phyloP scores from a whole-genome alignment of 2,797 vertebrate species.

The Apogon talboti region DNA sequence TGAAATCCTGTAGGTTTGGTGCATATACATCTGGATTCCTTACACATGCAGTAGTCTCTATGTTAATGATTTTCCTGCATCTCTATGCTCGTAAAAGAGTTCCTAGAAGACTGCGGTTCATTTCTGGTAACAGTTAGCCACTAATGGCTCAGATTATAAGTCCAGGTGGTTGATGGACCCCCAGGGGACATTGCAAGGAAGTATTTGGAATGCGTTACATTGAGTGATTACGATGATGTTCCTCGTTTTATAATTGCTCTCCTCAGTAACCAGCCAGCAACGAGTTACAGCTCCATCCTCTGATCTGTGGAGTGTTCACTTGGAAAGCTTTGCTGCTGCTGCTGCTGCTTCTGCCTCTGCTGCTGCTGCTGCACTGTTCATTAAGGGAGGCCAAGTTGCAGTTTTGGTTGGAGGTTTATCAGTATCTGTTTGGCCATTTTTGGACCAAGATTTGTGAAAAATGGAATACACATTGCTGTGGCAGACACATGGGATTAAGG shows the following conservation, averaged over 20 bases:
- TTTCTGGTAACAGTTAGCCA: not conserved
- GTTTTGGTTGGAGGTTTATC: slow-evolving; percentile 39
- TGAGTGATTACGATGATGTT: slow-evolving; percentile 41
- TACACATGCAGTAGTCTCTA: not conserved
- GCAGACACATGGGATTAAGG: not conserved
- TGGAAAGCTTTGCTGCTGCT: slow-evolving; percentile 21
- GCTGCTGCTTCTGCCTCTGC: slow-evolving; percentile 19
- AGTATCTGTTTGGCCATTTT: slow-evolving; percentile 4
- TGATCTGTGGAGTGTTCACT: slow-evolving; percentile 45
- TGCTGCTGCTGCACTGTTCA: slow-evolving; percentile 19
- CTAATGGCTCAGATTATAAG: slow-evolving; percentile 40
- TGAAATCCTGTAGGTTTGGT: slow-evolving; percentile 6
- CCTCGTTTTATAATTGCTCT: slow-evolving; percentile 55
- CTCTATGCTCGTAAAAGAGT: not conserved
- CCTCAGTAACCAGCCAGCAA: slow-evolving; percentile 33
- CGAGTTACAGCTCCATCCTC: slow-evolving; percentile 42
- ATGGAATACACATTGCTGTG: not conserved
- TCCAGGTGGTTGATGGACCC: slow-evolving; percentile 42
- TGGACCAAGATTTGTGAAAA: slow-evolving; percentile 7
- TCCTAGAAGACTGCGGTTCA: not conserved
- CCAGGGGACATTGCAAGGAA: slow-evolving; percentile 16
- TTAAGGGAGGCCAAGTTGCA: slow-evolving; percentile 25
- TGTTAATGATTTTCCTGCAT: not conserved
- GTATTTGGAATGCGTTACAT: slow-evolving; percentile 48
- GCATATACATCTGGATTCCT: not conserved